A percentile compares a stretch with the other conserved stretches of the same genome.
Evolutionary conservation across 2,113 vertebrate genomes (phyloP).

Genomic region (Condylura cristata): DNA sequence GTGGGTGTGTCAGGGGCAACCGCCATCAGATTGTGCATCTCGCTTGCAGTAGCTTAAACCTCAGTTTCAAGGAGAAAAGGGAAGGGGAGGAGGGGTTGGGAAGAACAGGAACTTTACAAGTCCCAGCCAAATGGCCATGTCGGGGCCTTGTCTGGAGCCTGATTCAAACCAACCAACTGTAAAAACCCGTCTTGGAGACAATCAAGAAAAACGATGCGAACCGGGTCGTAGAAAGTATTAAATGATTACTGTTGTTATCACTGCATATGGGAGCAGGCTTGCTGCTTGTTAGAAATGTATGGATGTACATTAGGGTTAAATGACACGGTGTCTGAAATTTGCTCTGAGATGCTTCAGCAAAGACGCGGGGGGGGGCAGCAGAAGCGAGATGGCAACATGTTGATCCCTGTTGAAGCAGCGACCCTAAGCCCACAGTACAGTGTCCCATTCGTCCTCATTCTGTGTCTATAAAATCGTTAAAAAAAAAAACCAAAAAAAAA

Average conservation of each 20-base stretch:
- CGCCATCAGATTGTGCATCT: neutral
- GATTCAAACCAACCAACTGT: neutral
- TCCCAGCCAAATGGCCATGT: neutral
- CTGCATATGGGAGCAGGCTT: neutral
- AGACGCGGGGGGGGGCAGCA: neutral
- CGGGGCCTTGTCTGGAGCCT: neutral
- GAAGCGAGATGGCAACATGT: neutral
- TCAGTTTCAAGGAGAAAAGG: neutral
- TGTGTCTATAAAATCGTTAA: neutral
- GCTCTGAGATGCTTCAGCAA: neutral
- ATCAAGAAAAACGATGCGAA: slow-evolving; percentile 13
- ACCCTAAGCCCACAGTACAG: accelerated
- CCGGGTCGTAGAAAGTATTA: neutral
- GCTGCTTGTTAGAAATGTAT: neutral
- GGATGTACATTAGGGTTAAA: neutral
- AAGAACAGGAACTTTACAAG: neutral
- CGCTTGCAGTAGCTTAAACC: neutral
- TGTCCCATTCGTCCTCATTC: neutral
- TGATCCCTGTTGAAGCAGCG: neutral
- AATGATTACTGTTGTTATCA: neutral
- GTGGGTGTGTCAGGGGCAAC: neutral
- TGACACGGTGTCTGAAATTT: neutral
- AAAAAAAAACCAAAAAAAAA: too few species aligned
- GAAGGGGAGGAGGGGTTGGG: too few species aligned
- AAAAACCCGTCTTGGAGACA: slow-evolving; percentile 14